Evolutionary conservation across 2,113 vertebrate genomes (phyloP), one percentile per base, ranked within the genome.

Genomic region (Corythaeola cristata): DNA sequence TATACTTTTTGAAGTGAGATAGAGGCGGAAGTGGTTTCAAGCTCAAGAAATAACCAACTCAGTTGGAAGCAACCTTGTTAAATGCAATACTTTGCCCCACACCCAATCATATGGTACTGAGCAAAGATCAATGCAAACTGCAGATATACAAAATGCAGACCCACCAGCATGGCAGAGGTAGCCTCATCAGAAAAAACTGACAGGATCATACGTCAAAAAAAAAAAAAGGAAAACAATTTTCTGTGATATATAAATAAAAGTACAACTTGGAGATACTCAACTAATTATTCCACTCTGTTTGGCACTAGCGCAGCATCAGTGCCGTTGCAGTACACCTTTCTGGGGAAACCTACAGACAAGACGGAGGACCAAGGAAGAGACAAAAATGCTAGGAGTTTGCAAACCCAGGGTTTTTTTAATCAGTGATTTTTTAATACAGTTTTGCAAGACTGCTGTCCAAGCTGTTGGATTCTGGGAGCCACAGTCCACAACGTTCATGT

Each of bases 391-490:
- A 56, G 28, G 22, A 20, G 19, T 52, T 58, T 58, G 15, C 11
- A 91, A 93, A 35, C 2, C 4, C 23, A 4, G 41, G 41, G 12
- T 79, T 79, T 74, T 84, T 62, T 62, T 11, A 85, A 91, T 23
- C 6, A 62, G 27, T 0, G 0, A 59, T 7, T 49, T 50, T 85
- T 78, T 45, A 0, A 24, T 14, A 30, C 0, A 0, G 4, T 21
- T 93, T 90, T 91, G 39, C 55, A 35, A 85, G 30, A 58, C 11
- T 53, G 11, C 5, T 74, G 35, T 53, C 39, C 41, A 79, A 83
- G 27, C 21, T 62, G 8, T 28, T 76, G 62, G 19, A 60, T 85
- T 78, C 52, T 60, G 55, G 63, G 49, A 73, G 30, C 21, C 50
- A 73, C 12, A 68, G 27, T 52, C 19, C 37, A 37, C 27, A 58